Base-by-base conservation (phyloP, 2,797 vertebrate genomes). In the Enteromius radiatus region DNA sequence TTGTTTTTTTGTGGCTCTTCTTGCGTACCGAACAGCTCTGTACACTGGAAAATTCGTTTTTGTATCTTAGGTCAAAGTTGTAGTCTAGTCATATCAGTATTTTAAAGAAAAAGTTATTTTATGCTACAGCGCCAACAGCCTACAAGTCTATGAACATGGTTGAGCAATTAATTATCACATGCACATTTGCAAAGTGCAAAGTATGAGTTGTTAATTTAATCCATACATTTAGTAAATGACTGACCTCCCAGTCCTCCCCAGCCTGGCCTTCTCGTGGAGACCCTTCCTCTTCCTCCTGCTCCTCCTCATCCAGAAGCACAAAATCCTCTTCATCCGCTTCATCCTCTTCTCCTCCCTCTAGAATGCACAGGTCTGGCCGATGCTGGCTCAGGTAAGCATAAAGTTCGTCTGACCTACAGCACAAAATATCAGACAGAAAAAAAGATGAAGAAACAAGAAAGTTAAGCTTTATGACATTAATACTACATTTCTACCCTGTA, bases 221-320 rank as follows among this genome's bases (percentile, higher is more conserved):
- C 26, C 43, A 12, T 71, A 26, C 38, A 69, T 78, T 65, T 38
- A 49, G n/a, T 69, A 69, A 11, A 63, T 21, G 4, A 75, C 91
- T 89, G 80, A 95, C 95, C 94, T 96, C 95, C 95, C 95, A 96
- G 63, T 94, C 95, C 1, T 96, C 95, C n/a, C 90, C 93, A 0
- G 91, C 78, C 71, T 88, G 81, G 19, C 85, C 87, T 52, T 91
- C 91, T 68, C 82, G 91, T 86, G 84, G 89, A 14, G 89, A 90
- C 45, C 76, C 86, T 41, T 87, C 88, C 3, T 89, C 88, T 0
- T 90, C 89, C 2, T 90, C 88, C 3, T 90, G 88, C 52, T 88
- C 91, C 45, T 87, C 86, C 31, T 93, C 93, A 81, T 93, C 93
- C 3, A 95, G 90, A 10, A 96, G 90, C 81, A 96, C 95, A 86